Percentiles rank a stretch among this genome's conserved stretches.
These are phyloP conservation scores for Pediacus dermestoides DNA, from an alignment of 2,888 invertebrate genomes.

Conservation along the genomic window DNA sequence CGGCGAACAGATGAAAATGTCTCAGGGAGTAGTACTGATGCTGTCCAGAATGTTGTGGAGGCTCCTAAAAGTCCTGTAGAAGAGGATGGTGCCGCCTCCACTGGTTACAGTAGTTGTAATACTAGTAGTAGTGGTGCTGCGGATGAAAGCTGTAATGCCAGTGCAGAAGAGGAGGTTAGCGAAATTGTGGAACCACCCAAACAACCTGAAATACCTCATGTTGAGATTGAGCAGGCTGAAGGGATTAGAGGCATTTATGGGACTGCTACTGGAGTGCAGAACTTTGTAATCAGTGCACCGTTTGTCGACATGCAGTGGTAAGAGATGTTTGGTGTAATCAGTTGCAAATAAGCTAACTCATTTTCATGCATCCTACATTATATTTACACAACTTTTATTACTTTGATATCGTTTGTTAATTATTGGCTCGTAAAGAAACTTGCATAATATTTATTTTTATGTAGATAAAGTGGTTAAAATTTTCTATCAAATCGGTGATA, in stretches of 20 bases:
- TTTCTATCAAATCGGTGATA: too few relatives aligned
- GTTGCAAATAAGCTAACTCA: too few relatives aligned
- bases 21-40: constrained; percentile 21
- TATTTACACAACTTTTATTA: too few relatives aligned
- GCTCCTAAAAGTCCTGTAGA: constrained; percentile 4
- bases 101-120: constrained; percentile 12
- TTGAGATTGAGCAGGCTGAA: constrained; percentile 29
- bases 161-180: constrained; percentile 15
- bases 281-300: constrained; percentile 37
- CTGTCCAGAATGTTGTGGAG: constrained; percentile 8
- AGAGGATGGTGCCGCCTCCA: constrained; percentile 11
- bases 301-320: constrained; percentile 42
- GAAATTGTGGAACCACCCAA: constrained; percentile 2
- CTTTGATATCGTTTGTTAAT: background rate
- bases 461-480: too few relatives aligned
- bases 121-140: constrained; percentile 3
- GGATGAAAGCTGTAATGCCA: constrained; percentile 14
- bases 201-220: constrained; percentile 17
- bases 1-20: constrained; percentile 38
- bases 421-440: background rate
- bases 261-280: constrained; percentile 32
- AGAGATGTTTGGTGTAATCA: constrained; percentile 22
- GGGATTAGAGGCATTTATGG: constrained; percentile 35
- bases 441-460: too few relatives aligned
- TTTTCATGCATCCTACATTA: too few relatives aligned